phyloP scores from a whole-genome alignment of 2,888 invertebrate genomes.

The Isotomurus palustris region DNA sequence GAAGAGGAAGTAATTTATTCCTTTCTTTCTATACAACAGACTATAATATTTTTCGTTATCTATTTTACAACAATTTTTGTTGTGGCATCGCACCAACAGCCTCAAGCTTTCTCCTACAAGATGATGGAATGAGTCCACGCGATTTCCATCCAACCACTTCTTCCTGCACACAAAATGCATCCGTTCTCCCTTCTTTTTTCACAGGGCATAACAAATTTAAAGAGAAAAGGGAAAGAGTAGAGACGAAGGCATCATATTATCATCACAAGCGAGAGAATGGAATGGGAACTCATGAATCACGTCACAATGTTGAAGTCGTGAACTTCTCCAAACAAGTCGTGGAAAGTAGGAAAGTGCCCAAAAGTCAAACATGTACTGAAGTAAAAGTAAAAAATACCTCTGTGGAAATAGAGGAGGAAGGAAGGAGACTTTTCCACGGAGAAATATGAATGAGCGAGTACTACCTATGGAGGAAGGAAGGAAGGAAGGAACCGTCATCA shows the following conservation, averaged over 20 bases:
- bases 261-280: constrained; percentile 38
- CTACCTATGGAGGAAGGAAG: too few relatives aligned
- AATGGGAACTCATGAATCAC: constrained; percentile 42
- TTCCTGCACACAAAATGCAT: too few relatives aligned
- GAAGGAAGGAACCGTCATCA: not conserved
- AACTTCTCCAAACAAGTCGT: constrained; percentile 8
- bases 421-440: not conserved
- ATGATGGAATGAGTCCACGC: not conserved
- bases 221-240: constrained; percentile 1
- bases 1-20: constrained; percentile 43
- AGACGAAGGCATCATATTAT: constrained; percentile 26
- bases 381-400: not conserved
- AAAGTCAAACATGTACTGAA: constrained; percentile 2
- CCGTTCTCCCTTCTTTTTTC: not conserved
- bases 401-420: too few relatives aligned
- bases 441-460: not conserved
- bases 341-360: constrained; percentile 12
- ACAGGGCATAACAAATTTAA: not conserved
- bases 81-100: constrained; percentile 23
- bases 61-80: too few relatives aligned
- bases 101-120: constrained; percentile 13
- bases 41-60: too few relatives aligned
- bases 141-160: not conserved
- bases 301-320: constrained; percentile 17
- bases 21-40: constrained; percentile 33